Conservation (phyloP, 1,140 invertebrate genomes). For the Listronotus oregonensis region DNA sequence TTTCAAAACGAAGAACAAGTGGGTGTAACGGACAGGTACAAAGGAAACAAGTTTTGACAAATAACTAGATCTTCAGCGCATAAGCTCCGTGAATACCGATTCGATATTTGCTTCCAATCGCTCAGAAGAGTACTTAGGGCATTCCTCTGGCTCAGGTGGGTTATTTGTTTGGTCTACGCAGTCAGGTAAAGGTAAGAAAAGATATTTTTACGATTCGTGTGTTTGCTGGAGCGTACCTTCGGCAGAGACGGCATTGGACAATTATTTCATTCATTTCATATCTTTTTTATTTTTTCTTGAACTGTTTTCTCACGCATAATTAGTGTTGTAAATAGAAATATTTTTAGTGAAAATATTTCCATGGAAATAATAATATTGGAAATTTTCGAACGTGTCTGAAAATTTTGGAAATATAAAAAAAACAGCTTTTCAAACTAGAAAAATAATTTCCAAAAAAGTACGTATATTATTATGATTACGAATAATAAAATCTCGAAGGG, state of each 20-base stretch:
- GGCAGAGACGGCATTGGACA: conserved; percentile 17
- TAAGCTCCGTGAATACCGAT: conserved; percentile 10
- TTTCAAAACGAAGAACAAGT: conserved; percentile 45
- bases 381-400: too few relatives aligned
- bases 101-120: conserved; percentile 46
- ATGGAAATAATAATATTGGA: too few relatives aligned
- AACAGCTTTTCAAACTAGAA: too few relatives aligned
- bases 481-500: too few relatives aligned
- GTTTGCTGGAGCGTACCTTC: conserved; percentile 39
- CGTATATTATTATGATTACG: too few relatives aligned
- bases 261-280: too few relatives aligned
- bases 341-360: too few relatives aligned
- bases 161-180: conserved; percentile 36
- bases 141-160: conserved; percentile 38
- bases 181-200: conserved; percentile 40
- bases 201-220: conserved; percentile 31
- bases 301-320: too few relatives aligned
- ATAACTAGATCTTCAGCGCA: not conserved
- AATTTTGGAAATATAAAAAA: too few relatives aligned
- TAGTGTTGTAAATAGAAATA: too few relatives aligned
- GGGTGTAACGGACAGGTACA: conserved; percentile 50
- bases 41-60: conserved; percentile 43
- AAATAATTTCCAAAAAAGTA: too few relatives aligned
- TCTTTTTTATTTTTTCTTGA: too few relatives aligned
- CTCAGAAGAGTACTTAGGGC: conserved; percentile 44